Evolutionary conservation across 2,888 invertebrate species (phyloP), one percentile per base, ranked within the genome.

Genomic region (Troides aeacus): DNA sequence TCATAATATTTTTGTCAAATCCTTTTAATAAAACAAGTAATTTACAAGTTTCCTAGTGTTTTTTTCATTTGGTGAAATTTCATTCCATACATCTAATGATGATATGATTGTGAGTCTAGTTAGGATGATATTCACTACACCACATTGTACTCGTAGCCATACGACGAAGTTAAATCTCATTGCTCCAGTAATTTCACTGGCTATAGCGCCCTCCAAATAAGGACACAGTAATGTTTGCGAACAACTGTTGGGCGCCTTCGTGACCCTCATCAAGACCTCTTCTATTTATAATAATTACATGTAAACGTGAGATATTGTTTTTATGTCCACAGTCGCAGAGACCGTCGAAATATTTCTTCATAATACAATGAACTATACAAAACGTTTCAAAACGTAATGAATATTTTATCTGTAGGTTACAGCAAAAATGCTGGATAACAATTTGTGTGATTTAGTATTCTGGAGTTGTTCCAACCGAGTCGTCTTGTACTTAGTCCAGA

Each of bases 381-480:
- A 57, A 64, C 6, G n/a, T 57, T 36, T 42, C 8, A 8, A 21
- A 74, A 78, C 69, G 73, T 74, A 74, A 71, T 74, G 74, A 79
- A 78, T 77, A 76, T 46, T 69, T 69, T 39, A 64, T 12, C 30
- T 46, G 57, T 30, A 68, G 30, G 72, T 57, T 74, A 57, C 76
- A 78, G 77, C 77, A 78, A 76, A 75, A 77, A 74, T 67, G 62
- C 71, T 74, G 75, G 78, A 76, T 73, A 77, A 76, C 75, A 69
- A 63, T 71, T 60, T 71, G 23, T 66, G 68, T 72, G 57, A 75
- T 65, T 63, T 65, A 64, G 69, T 70, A 64, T 72, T 24, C 59
- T 46, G 42, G 56, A 64, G 46, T 60, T 21, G 68, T 74, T 70
- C 59, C 72, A 64, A 68, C 62, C 71, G 69, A 72, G 72, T 70